A percentile compares a stretch with the other conserved stretches of the same genome.
Evolutionary conservation across 2,113 vertebrate genomes (phyloP).

Genomic region (Odocoileus virginianus): DNA sequence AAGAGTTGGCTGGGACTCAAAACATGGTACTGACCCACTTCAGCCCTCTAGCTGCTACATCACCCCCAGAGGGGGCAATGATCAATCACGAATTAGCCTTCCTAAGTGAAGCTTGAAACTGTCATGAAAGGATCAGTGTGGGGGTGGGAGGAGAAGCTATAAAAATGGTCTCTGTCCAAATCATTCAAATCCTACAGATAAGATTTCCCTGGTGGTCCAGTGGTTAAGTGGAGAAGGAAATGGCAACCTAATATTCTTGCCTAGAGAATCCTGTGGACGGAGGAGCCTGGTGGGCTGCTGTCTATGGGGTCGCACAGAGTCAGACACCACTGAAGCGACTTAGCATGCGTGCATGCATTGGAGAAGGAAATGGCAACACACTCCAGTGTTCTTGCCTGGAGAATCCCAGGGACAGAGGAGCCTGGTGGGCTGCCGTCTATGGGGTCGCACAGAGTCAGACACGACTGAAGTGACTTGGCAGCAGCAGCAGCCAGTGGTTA

Average conservation of each 20-base stretch:
- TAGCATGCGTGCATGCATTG: no score
- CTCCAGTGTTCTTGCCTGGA: no score
- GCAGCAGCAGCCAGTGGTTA: background rate
- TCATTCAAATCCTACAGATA: background rate
- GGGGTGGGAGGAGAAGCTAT: background rate
- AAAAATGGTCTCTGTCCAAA: slow-evolving; percentile 43
- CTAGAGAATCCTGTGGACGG: no score
- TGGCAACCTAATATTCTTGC: no score
- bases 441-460: no score
- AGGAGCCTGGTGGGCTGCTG: no score
- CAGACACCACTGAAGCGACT: no score
- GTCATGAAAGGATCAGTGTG: background rate
- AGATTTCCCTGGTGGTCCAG: background rate
- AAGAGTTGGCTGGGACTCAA: slow-evolving; percentile 79
- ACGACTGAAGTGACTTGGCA: no score
- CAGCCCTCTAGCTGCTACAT: slow-evolving; percentile 71
- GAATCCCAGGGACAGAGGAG: no score
- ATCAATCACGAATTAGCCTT: slow-evolving; percentile 73
- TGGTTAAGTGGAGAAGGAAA: background rate
- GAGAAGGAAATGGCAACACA: no score
- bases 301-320: no score
- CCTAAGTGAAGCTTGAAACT: slow-evolving; percentile 60
- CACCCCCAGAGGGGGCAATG: background rate
- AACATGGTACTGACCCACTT: slow-evolving; percentile 65
- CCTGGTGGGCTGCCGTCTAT: no score